Percentiles rank a stretch among this genome's conserved stretches.
These are phyloP conservation scores for Rhagoletis zephyria DNA, from an alignment of 1,140 invertebrate genomes.

Conservation along the genomic window DNA sequence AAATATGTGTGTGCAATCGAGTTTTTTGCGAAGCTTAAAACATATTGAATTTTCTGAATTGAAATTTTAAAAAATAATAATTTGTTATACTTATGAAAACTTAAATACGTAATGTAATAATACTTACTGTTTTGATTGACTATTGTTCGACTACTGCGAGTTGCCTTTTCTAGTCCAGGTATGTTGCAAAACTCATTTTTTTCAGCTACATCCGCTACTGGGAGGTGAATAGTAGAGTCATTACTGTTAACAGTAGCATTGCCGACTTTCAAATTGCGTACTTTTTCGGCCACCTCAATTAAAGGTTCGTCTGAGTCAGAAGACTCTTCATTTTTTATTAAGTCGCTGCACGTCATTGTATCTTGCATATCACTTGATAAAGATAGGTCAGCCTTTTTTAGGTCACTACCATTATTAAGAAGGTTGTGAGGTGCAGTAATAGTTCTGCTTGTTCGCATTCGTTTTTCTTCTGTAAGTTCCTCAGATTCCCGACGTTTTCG, in stretches of 20 bases:
- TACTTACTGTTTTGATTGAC: slow-evolving; percentile 62
- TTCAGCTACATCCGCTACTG: not conserved
- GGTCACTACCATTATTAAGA: not conserved
- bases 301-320: slow-evolving; percentile 87
- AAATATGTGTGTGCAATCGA: no score
- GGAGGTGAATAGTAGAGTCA: not conserved
- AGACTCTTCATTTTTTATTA: slow-evolving; percentile 77
- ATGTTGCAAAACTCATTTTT: not conserved
- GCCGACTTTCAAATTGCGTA: slow-evolving; percentile 74
- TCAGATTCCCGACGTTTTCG: slow-evolving; percentile 80
- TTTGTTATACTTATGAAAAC: no score
- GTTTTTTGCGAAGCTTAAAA: no score
- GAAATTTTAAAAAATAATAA: no score
- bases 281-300: slow-evolving; percentile 81
- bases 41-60: no score
- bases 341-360: slow-evolving; percentile 33
- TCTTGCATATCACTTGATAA: not conserved
- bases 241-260: slow-evolving; percentile 59
- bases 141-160: slow-evolving; percentile 62
- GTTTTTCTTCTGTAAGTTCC: slow-evolving; percentile 63
- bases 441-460: slow-evolving; percentile 38
- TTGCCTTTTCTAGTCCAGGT: slow-evolving; percentile 54
- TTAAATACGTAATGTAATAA: slow-evolving; percentile 5
- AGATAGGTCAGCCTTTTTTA: slow-evolving; percentile 36
- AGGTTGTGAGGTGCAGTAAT: not conserved